Base-by-base conservation (phyloP, 2,113 vertebrate genomes). In the Anguilla japonica region DNA sequence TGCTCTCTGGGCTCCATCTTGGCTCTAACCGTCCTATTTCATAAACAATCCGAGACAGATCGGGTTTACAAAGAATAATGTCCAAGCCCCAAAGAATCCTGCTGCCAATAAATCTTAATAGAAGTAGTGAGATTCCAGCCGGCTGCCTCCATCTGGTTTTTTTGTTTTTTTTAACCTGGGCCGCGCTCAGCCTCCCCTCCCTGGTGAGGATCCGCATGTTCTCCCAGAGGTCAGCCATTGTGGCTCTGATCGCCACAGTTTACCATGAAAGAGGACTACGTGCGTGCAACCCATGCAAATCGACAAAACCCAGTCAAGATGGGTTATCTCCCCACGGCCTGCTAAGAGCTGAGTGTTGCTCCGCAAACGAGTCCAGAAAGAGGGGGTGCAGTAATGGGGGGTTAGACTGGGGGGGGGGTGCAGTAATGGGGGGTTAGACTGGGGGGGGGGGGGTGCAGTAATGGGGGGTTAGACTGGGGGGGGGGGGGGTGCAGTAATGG, bases 71-170 rank as follows among this genome's bases (percentile, higher is more conserved):
- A 97, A 98, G 97, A 99, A 98, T 98, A 98, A 98, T 99, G 97
- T 96, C 96, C 96, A 97, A 96, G 97, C 96, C 97, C 97, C 93
- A 94, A 96, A 96, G 96, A 98, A 98, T 97, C 96, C 95, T 96
- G 94, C 96, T 96, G 95, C 97, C 97, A 97, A 99, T 99, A 99
- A 98, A 99, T 99, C 98, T 99, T 98, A 98, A 98, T 99, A 97
- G 97, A 97, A 93, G 94, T 95, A 96, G 95, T 96, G 92, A 96
- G 96, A 97, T 96, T 98, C 97, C 96, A 95, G 91, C 92, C 95
- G 96, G 95, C 94, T 93, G 94, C 95, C 94, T 97, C 95, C 96
- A 94, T 97, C 96, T 97, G 63, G 94, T 96, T 93, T 97, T 94
- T 46, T 5, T 5, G 50, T 13, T 53, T 53, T 53, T 53, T 53